These are phyloP conservation scores for Herpetotheres cachinnans DNA, from an alignment of 2,113 vertebrate genomes.

Conservation along the genomic window DNA sequence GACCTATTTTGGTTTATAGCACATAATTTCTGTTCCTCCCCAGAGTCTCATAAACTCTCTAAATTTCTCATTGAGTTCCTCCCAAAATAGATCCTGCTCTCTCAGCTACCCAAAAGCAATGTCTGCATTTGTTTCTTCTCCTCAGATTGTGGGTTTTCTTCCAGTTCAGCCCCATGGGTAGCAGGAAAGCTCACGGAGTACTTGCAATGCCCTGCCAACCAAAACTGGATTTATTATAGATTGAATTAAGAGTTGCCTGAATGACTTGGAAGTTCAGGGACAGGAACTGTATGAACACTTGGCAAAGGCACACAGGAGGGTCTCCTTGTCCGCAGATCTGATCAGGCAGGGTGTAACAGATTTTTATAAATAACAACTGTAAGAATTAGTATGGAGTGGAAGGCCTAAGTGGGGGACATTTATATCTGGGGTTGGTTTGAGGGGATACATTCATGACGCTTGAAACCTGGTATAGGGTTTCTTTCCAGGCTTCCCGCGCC, in stretches of 20 bases:
- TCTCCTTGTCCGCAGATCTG: neutral
- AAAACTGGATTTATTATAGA: constrained; percentile 9
- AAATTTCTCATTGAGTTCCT: constrained; percentile 42
- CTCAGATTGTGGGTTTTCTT: constrained; percentile 6
- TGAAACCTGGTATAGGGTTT: neutral
- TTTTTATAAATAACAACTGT: neutral
- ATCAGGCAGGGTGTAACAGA: neutral
- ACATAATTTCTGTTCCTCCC: constrained; percentile 9
- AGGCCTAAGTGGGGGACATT: neutral
- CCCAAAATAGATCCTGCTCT: constrained; percentile 21
- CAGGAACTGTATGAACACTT: neutral
- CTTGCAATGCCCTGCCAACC: constrained; percentile 10
- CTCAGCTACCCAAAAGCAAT: neutral
- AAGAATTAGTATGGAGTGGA: neutral
- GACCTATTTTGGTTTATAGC: constrained; percentile 40
- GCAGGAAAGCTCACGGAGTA: neutral
- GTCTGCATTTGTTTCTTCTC: constrained; percentile 3
- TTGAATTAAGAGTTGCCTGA: constrained; percentile 14
- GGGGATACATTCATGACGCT: neutral
- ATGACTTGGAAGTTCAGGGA: neutral
- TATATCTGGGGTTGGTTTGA: neutral
- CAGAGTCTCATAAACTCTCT: neutral
- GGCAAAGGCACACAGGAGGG: neutral
- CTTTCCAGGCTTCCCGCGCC: neutral
- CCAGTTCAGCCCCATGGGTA: neutral